Conservation (phyloP, 1,140 invertebrate genomes). For the Archivesica marissinica region DNA sequence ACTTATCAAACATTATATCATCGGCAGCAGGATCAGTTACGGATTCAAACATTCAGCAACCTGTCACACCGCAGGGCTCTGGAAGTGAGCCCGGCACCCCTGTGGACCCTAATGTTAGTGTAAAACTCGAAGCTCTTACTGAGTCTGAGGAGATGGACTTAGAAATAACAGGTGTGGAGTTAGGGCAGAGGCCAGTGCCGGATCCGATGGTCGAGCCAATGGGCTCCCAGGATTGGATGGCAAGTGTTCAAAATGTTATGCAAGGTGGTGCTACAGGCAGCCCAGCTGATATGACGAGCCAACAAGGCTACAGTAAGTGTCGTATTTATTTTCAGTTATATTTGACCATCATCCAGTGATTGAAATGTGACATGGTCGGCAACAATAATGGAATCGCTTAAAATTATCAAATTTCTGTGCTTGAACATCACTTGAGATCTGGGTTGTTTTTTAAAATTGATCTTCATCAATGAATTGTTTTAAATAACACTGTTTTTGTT, state of each 20-base stretch:
- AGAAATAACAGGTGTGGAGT: constrained; percentile 50
- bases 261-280: constrained; percentile 32
- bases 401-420: too few species aligned
- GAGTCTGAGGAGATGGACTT: constrained; percentile 49
- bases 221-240: constrained; percentile 26
- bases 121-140: constrained; percentile 40
- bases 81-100: background rate
- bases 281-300: constrained; percentile 2
- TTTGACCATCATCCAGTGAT: background rate
- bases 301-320: constrained; percentile 49
- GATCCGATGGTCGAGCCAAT: background rate
- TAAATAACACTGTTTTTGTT: too few species aligned
- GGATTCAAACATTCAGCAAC: background rate
- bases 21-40: background rate
- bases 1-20: constrained; percentile 39
- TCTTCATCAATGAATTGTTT: too few species aligned
- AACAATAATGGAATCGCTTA: too few species aligned
- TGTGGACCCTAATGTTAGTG: constrained; percentile 37
- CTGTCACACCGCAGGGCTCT: background rate
- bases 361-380: too few species aligned
- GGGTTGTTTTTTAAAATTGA: too few species aligned
- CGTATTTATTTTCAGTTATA: background rate
- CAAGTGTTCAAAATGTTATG: constrained; percentile 26
- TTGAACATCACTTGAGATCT: too few species aligned
- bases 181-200: background rate